phyloP scores from a whole-genome alignment of 2,888 invertebrate species.

The Drosophila mettleri region DNA sequence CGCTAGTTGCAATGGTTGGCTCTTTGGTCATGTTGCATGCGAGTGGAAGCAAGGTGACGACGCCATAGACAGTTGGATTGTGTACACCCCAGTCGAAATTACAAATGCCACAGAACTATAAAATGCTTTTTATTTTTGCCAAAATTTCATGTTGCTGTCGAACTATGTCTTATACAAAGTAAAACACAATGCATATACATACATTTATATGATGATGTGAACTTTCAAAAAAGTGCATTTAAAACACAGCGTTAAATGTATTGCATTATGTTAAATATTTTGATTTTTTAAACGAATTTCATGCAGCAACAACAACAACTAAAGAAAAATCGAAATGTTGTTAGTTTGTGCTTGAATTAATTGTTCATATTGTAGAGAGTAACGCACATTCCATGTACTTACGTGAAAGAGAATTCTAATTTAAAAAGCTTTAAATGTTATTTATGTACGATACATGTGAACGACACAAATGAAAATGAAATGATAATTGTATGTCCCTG shows the following conservation, averaged over 20 bases:
- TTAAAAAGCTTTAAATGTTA: conserved; percentile 48
- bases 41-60: conserved; percentile 65
- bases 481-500: conserved; percentile 32
- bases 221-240: conserved; percentile 73
- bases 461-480: conserved; percentile 16
- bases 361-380: conserved; percentile 50
- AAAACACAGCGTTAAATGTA: conserved; percentile 58
- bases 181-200: conserved; percentile 37
- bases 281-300: conserved; percentile 32
- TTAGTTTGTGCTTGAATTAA: conserved; percentile 26
- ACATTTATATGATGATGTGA: conserved; percentile 60
- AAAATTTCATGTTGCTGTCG: conserved; percentile 64
- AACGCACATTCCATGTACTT: conserved; percentile 71
- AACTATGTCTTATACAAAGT: conserved; percentile 50
- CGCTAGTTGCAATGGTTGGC: conserved; percentile 92
- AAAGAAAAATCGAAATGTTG: conserved; percentile 25
- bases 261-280: conserved; percentile 35
- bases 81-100: conserved; percentile 9
- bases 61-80: conserved; percentile 28
- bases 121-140: conserved; percentile 54
- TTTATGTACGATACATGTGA: conserved; percentile 14
- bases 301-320: conserved; percentile 6
- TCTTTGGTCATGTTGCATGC: conserved; percentile 87
- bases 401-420: conserved; percentile 65
- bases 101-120: conserved; percentile 35